These are phyloP conservation scores for Acrossocheilus wenchowensis DNA, from an alignment of 2,797 vertebrate species.

Conservation along the genomic window DNA sequence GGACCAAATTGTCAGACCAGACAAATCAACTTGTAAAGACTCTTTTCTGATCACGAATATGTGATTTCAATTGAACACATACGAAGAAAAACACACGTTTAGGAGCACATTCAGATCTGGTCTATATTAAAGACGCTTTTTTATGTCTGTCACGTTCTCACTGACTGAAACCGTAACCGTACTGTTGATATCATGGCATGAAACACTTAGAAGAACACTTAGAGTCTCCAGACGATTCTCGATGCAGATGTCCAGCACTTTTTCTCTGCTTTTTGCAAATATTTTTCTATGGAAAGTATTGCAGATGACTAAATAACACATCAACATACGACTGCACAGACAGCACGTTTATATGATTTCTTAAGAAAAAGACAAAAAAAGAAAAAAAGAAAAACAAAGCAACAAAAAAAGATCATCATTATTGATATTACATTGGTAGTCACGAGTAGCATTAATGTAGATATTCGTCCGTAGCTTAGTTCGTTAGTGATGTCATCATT, in stretches of 20 bases:
- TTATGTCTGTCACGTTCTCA: constrained; percentile 25
- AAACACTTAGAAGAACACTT: constrained; percentile 46
- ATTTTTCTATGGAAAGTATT: constrained; percentile 70
- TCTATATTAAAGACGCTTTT: not conserved
- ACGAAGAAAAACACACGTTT: not conserved
- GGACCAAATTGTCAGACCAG: constrained; percentile 48
- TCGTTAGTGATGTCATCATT: constrained; percentile 37
- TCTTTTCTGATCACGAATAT: constrained; percentile 36
- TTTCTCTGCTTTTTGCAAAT: constrained; percentile 63
- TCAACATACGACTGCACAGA: constrained; percentile 66
- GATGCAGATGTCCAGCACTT: constrained; percentile 46
- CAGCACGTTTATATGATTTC: constrained; percentile 61
- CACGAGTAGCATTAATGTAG: constrained; percentile 51
- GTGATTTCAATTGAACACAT: constrained; percentile 27
- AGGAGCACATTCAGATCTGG: constrained; percentile 20
- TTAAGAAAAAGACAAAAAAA: constrained; percentile 55
- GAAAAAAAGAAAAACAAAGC: constrained; percentile 19
- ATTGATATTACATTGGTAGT: constrained; percentile 54
- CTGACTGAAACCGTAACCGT: constrained; percentile 3
- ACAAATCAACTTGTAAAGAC: constrained; percentile 36
- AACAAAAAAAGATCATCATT: constrained; percentile 50
- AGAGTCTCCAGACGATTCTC: constrained; percentile 59
- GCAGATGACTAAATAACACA: constrained; percentile 62
- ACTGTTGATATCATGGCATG: constrained; percentile 39
- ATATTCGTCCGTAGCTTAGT: constrained; percentile 50